Conservation (phyloP, 1,140 invertebrate genomes). For the Neuroterus valhalla region DNA sequence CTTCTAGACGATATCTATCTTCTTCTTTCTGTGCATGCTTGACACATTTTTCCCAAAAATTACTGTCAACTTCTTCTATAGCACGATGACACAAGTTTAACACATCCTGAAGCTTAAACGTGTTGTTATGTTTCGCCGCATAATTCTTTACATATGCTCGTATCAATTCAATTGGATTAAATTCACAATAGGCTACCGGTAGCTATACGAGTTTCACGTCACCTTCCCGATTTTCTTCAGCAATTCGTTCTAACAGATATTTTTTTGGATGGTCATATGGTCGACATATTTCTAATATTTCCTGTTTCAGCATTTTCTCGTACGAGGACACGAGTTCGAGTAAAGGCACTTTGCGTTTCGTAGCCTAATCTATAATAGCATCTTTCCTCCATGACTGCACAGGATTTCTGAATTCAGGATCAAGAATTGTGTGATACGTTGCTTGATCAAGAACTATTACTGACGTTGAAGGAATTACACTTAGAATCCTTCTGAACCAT, state of each 20-base stretch:
- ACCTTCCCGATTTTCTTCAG: slow-evolving; percentile 9
- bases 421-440: no score
- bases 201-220: slow-evolving; percentile 42
- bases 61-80: neutral
- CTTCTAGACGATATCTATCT: no score
- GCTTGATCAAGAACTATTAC: no score
- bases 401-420: neutral
- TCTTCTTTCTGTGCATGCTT: neutral
- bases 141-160: slow-evolving; percentile 62
- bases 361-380: neutral
- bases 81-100: neutral
- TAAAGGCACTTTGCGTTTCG: neutral
- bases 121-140: no score
- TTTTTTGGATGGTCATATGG: neutral
- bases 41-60: neutral
- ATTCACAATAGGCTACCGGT: slow-evolving; percentile 65
- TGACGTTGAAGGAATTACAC: no score
- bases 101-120: no score
- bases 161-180: slow-evolving; percentile 66
- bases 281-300: no score
- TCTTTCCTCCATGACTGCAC: neutral
- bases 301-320: no score
- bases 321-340: neutral
- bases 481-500: no score
- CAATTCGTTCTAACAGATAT: slow-evolving; percentile 7